Base-by-base conservation (phyloP, 2,797 vertebrate genomes). In the Avahi laniger region DNA sequence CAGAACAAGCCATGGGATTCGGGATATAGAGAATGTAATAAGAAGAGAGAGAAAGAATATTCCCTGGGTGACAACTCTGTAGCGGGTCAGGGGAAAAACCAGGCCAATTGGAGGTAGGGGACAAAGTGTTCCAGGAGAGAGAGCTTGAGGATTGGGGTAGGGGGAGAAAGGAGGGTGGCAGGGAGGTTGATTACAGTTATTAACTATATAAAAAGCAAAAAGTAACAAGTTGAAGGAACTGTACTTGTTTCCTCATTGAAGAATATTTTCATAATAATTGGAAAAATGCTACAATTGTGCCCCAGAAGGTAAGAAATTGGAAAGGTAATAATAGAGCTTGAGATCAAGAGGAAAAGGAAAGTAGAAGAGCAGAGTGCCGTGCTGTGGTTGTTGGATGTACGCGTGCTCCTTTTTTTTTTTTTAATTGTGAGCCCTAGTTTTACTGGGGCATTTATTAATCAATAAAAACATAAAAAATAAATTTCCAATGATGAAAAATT, bases 181-280 rank as follows among this genome's bases (percentile, higher is more conserved):
- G 78, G 20, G 5, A 15, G 3, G 35, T 38, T 13, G 14, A 17
- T 86, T 46, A 88, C 10, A 50, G 7, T 63, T 82, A 48, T 26
- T 85, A 80, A n/a, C 6, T 46, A 41, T 26, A 76, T 38, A 38
- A 93, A 46, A 41, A 43, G 2, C 22, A 54, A 87, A 59, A 22
- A 50, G 1, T 28, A 83, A 94, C 10, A 93, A 67, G 72, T 33
- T 38, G 79, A 94, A 73, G n/a, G 28, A 67, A 80, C 72, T 30
- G 6, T 8, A 69, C 8, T 79, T 80, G 38, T 41, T 26, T 61
- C 14, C 7, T 5, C 43, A 82, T 1, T 35, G n/a, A 73, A 82
- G 28, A 46, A 80, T 61, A 70, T 78, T 94, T 93, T 67, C 12
- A 61, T 90, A 70, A 59, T 59, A 8, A 80, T 59, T 43, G 78